These are phyloP conservation scores for Volucella inflata DNA, from an alignment of 2,888 invertebrate genomes.

Conservation along the genomic window DNA sequence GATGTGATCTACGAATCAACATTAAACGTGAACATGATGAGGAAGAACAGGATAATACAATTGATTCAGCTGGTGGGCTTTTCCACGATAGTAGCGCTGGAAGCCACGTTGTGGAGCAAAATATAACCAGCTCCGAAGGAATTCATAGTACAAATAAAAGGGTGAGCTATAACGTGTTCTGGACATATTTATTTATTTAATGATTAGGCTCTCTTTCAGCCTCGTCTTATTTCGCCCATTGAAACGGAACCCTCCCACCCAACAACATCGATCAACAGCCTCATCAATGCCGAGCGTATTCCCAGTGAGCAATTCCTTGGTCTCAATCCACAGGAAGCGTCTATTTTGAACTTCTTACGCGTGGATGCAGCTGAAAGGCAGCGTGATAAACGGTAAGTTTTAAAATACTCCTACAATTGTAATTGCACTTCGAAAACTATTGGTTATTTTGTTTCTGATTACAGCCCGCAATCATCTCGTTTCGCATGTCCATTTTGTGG, in stretches of 20 bases:
- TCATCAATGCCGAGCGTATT: slow-evolving; percentile 86
- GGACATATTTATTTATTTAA: background rate
- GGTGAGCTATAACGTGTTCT: slow-evolving; percentile 78
- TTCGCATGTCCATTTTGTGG: slow-evolving; percentile 96
- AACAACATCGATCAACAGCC: slow-evolving; percentile 82
- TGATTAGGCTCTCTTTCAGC: slow-evolving; percentile 74
- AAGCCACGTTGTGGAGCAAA: slow-evolving; percentile 84
- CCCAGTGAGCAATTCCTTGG: slow-evolving; percentile 85
- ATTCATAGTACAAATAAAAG: slow-evolving; percentile 84
- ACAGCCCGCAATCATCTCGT: slow-evolving; percentile 84
- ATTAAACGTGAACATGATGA: slow-evolving; percentile 84
- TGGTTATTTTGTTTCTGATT: background rate
- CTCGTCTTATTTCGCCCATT: slow-evolving; percentile 82
- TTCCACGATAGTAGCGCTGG: slow-evolving; percentile 80
- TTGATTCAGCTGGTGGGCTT: slow-evolving; percentile 87
- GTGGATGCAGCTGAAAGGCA: slow-evolving; percentile 87
- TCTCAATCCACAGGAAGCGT: slow-evolving; percentile 85
- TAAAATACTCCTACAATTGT: background rate
- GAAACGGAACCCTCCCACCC: slow-evolving; percentile 84
- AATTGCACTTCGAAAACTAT: background rate
- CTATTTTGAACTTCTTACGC: slow-evolving; percentile 88
- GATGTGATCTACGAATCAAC: slow-evolving; percentile 86
- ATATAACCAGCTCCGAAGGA: slow-evolving; percentile 82
- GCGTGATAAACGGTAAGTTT: slow-evolving; percentile 86
- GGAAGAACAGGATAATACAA: slow-evolving; percentile 89